A percentile compares a stretch with the other conserved stretches of the same genome.
Evolutionary conservation across 2,113 vertebrate genomes (phyloP).

Genomic region (Clupea harengus): DNA sequence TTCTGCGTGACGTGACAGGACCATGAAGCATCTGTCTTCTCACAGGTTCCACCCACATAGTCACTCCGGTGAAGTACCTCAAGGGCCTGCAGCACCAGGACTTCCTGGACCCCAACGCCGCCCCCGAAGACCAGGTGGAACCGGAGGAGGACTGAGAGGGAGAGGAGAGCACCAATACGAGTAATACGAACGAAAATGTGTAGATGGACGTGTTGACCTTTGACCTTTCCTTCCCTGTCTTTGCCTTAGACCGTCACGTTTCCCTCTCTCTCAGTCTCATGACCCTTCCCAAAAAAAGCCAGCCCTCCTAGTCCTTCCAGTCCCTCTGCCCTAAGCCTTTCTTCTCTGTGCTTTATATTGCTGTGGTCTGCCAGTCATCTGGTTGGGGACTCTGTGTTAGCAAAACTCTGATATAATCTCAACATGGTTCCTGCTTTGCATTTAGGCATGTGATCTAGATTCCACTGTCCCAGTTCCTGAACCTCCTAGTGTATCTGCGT

Average conservation of each 20-base stretch:
- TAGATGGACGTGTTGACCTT: too few relatives aligned
- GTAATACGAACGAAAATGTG: conserved; percentile 77
- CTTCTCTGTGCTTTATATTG: neutral
- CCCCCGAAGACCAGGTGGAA: conserved; percentile 86
- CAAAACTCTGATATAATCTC: neutral
- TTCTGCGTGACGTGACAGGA: neutral
- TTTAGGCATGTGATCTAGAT: conserved; percentile 39
- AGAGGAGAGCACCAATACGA: conserved; percentile 59
- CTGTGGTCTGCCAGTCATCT: neutral
- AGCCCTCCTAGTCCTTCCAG: neutral
- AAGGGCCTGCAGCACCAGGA: conserved; percentile 97
- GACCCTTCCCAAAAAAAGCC: neutral
- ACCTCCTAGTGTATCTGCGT: too few relatives aligned
- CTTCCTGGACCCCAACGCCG: conserved; percentile 92
- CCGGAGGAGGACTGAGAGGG: conserved; percentile 80
- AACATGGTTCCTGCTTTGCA: neutral
- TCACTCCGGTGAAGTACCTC: conserved; percentile 93
- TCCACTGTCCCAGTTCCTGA: conserved; percentile 79
- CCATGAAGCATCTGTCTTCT: neutral
- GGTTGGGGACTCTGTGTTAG: neutral
- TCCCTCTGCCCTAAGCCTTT: neutral
- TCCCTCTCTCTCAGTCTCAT: neutral
- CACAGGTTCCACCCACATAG: conserved; percentile 92
- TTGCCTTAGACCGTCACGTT: neutral
- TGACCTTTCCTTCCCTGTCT: conserved; percentile 11